Evolutionary conservation across 2,113 vertebrate genomes (phyloP), one percentile per base, ranked within the genome.

Genomic region (Prunella fulvescens): DNA sequence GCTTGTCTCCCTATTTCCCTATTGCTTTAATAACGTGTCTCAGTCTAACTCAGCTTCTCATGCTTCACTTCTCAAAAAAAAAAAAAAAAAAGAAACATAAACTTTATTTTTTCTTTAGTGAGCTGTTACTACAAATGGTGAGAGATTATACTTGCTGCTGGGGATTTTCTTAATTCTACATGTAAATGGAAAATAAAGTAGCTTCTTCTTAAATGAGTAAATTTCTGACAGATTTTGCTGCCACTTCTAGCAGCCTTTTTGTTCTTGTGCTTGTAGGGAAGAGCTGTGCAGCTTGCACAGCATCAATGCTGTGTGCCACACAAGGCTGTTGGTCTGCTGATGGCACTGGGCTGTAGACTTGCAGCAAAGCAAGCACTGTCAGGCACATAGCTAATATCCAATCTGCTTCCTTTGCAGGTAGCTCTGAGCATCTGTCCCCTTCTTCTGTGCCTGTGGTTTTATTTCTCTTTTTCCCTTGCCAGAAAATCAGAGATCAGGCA

Each of bases 341-440:
- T 14, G 7, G 22, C 53, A 57, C 81, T 44, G 42, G 9, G 54
- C 56, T 84, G n/a, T 23, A 51, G 29, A 28, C 14, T 50, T 28
- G 16, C 47, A 90, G 15, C 33, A 44, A 76, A 81, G 24, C 39
- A 83, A 60, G 71, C n/a, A 24, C 28, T 72, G 66, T 26, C 23
- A 83, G 83, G 50, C 60, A 47, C 65, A 71, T 3, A 80, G 78
- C 74, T 90, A 62, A 92, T 54, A 44, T 9, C 39, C 54, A 45
- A 44, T 80, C 50, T 87, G 65, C 56, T 87, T 91, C 61, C 19
- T 79, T 77, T 91, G 73, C 84, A 90, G 83, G 74, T 87, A 72
- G 76, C 53, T n/a, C 31, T 65, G 45, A 85, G 3, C 82, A 31
- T 60, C 62, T 89, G 23, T 69, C 29, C 29, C 23, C n/a, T 70